Evolutionary conservation across 2,797 vertebrate species (phyloP), one percentile per base, ranked within the genome.

Genomic region (Premnoplex brunnescens): DNA sequence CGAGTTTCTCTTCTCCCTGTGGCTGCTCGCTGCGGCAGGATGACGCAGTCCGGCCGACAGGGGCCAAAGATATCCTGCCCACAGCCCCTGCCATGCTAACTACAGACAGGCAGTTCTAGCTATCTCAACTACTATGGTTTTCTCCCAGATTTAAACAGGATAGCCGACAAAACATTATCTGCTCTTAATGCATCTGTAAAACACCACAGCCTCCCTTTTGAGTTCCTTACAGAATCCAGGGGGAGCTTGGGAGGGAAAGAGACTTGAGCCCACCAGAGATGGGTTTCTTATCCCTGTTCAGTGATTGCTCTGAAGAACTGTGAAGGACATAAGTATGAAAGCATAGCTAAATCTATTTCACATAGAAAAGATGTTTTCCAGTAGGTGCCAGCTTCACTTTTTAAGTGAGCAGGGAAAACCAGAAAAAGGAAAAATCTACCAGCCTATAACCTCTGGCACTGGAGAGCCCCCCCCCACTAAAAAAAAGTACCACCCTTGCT

Each of bases 11-110:
- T 62, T 51, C 81, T 62, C 59, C 3, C 89, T 58, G 37, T 1
- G 71, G 79, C 76, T 95, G 85, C 92, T 93, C 3, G 7, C 89
- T 92, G 85, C 10, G 89, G 76, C 83, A 83, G 91, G 73, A 88
- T 93, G 88, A 91, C 7, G 48, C 90, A 95, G 96, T 71, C 59
- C 0, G 1, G 77, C 43, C 0, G 0, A 87, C 1, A 0, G 87
- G 56, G 85, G 37, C 72, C 2, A 5, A 81, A 92, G 88, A 91
- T 62, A 78, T 41, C 69, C 91, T 91, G 85, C 88, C 73, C 80
- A 88, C 55, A 76, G 77, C 32, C 67, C 64, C 66, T 12, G 1
- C 26, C 80, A 86, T 5, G 0, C 34, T 73, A 78, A 85, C 71
- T 73, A 49, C 67, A 34, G 27, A 52, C 67, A n/a, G 55, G 24